These are phyloP conservation scores for Agrotis clavis DNA, from an alignment of 2,888 invertebrate species.

Conservation along the genomic window DNA sequence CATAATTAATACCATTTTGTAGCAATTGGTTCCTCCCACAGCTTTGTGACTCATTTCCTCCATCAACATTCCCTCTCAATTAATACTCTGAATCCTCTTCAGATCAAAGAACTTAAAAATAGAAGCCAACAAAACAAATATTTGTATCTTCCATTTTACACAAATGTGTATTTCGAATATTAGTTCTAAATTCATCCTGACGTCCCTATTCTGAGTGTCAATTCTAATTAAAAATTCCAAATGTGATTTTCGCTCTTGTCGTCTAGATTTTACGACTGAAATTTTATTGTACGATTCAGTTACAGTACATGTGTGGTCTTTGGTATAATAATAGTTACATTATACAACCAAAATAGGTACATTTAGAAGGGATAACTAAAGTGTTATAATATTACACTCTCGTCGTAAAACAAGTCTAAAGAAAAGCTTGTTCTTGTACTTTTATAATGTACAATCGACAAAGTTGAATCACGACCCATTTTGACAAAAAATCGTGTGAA, in stretches of 20 bases:
- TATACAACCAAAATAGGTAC: neutral
- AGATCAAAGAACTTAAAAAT: conserved; percentile 52
- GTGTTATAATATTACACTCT: no score
- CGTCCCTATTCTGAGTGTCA: conserved; percentile 34
- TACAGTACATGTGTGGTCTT: neutral
- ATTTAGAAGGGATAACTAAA: conserved; percentile 2
- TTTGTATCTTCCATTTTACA: conserved; percentile 42
- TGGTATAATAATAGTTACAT: conserved; percentile 7
- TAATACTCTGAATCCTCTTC: conserved; percentile 36
- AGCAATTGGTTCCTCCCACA: conserved; percentile 29
- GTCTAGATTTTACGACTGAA: neutral
- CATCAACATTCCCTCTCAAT: conserved; percentile 28
- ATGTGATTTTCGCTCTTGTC: neutral
- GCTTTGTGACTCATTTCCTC: conserved; percentile 50
- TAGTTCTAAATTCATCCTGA: conserved; percentile 35
- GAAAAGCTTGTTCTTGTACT: no score
- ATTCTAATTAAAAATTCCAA: neutral
- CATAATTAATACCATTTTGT: conserved; percentile 17
- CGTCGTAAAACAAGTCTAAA: no score
- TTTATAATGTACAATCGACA: no score
- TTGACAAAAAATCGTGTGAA: no score
- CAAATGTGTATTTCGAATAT: conserved; percentile 49
- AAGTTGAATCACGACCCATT: no score
- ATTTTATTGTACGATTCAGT: neutral
- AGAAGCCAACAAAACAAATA: conserved; percentile 40